Percentiles rank a stretch among this genome's conserved stretches.
Evolutionary conservation across 2,797 vertebrate genomes (phyloP).

Genomic region (Lerista edwardsae): DNA sequence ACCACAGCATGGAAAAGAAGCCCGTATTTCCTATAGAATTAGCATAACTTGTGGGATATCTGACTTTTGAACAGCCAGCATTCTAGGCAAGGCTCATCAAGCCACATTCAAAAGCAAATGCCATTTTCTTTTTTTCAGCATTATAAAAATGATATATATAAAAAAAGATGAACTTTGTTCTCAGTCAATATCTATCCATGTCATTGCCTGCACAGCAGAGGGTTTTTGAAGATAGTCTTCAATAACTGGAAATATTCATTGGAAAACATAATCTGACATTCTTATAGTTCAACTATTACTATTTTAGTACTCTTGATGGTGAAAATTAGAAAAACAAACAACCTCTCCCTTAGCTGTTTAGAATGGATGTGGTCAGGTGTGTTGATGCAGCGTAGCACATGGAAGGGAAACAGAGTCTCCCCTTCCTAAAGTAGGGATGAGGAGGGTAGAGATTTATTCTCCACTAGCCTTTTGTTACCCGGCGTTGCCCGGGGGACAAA

Average conservation of each 20-base stretch:
- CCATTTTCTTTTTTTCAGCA: slow-evolving; percentile 52
- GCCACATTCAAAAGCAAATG: slow-evolving; percentile 69
- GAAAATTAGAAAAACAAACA: slow-evolving; percentile 31
- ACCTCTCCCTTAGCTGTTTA: slow-evolving; percentile 38
- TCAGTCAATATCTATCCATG: slow-evolving; percentile 45
- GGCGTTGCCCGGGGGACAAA: too few species aligned
- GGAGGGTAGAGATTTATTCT: too few species aligned
- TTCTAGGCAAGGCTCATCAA: slow-evolving; percentile 72
- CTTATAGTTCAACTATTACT: background rate
- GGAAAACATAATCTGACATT: slow-evolving; percentile 43
- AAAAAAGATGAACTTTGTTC: slow-evolving; percentile 18
- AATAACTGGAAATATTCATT: slow-evolving; percentile 29
- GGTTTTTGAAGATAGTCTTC: slow-evolving; percentile 38
- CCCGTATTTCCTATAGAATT: slow-evolving; percentile 66
- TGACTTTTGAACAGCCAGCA: slow-evolving; percentile 64
- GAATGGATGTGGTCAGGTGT: background rate
- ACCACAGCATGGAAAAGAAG: slow-evolving; percentile 66
- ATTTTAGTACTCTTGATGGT: background rate
- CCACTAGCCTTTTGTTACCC: too few species aligned
- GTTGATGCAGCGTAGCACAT: background rate
- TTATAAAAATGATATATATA: slow-evolving; percentile 59
- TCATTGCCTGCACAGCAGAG: slow-evolving; percentile 16
- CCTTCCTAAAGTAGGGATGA: background rate
- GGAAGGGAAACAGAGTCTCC: background rate
- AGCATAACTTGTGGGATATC: slow-evolving; percentile 64